Percentiles rank a stretch among this genome's conserved stretches.
Evolutionary conservation across 92 coral and sea anemone species (phyloP).

Genomic region (Epizoanthus rinbou): DNA sequence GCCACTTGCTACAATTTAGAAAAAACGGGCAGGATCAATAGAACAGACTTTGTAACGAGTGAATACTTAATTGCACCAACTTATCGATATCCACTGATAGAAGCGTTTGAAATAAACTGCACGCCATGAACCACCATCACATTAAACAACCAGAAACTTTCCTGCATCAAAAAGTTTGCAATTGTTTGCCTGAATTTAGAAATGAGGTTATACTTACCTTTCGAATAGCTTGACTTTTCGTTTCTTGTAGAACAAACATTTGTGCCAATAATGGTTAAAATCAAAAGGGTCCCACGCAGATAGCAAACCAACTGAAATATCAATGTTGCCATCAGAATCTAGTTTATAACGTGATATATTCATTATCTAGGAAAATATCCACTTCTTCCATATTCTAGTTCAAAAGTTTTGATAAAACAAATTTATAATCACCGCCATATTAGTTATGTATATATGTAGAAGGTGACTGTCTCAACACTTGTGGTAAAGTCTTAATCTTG

Average conservation of each 20-base stretch:
- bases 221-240: background rate
- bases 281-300: background rate
- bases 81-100: background rate
- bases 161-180: background rate
- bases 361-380: no score
- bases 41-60: background rate
- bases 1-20: background rate
- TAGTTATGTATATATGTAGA: no score
- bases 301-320: background rate
- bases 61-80: background rate
- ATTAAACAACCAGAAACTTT: background rate
- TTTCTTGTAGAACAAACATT: background rate
- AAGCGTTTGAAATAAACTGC: background rate
- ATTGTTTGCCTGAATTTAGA: background rate
- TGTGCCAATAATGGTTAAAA: background rate
- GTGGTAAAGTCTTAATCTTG: no score
- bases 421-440: no score
- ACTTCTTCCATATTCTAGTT: no score
- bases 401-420: no score
- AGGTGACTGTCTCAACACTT: no score
- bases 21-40: background rate
- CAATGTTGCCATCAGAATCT: background rate
- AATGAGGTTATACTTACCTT: background rate
- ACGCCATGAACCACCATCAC: background rate
- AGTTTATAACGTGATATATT: no score